Percentiles rank a stretch among this genome's conserved stretches.
These are phyloP conservation scores for Menidia menidia DNA, from an alignment of 2,797 vertebrate species.

Conservation along the genomic window DNA sequence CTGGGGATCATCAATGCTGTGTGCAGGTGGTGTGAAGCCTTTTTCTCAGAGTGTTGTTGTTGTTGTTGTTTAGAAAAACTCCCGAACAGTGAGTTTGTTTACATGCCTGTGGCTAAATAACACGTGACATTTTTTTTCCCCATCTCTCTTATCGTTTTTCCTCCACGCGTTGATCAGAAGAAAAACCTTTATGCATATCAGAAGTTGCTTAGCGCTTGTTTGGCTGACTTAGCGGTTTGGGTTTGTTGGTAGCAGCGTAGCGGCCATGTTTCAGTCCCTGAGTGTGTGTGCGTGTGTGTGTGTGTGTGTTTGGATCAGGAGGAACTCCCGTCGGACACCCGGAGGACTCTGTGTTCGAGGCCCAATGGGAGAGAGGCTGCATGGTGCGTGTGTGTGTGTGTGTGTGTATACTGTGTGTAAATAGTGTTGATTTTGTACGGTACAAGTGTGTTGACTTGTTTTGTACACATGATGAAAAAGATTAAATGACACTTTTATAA, in stretches of 20 bases:
- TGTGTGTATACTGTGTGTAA: conserved; percentile 81
- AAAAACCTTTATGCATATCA: conserved; percentile 71
- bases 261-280: conserved; percentile 68
- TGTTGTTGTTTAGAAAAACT: background rate
- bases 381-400: conserved; percentile 57
- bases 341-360: conserved; percentile 42
- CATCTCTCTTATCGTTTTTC: conserved; percentile 9
- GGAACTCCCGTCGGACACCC: conserved; percentile 52
- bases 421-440: conserved; percentile 88
- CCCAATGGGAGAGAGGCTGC: conserved; percentile 69
- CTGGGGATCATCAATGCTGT: background rate
- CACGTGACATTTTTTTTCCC: conserved; percentile 14
- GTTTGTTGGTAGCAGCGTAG: conserved; percentile 64
- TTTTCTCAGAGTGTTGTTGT: background rate
- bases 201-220: conserved; percentile 56
- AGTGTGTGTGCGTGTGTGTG: conserved; percentile 31
- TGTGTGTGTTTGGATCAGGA: conserved; percentile 23
- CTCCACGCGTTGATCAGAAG: conserved; percentile 25
- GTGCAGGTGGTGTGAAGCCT: conserved; percentile 15
- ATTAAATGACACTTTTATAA: conserved; percentile 88
- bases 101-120: conserved; percentile 18
- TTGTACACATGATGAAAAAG: conserved; percentile 87
- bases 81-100: conserved; percentile 27
- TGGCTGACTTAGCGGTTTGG: conserved; percentile 52
- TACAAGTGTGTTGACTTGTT: conserved; percentile 88